Base-by-base conservation (phyloP, 2,888 invertebrate genomes). In the Tolmerus cingulatus region DNA sequence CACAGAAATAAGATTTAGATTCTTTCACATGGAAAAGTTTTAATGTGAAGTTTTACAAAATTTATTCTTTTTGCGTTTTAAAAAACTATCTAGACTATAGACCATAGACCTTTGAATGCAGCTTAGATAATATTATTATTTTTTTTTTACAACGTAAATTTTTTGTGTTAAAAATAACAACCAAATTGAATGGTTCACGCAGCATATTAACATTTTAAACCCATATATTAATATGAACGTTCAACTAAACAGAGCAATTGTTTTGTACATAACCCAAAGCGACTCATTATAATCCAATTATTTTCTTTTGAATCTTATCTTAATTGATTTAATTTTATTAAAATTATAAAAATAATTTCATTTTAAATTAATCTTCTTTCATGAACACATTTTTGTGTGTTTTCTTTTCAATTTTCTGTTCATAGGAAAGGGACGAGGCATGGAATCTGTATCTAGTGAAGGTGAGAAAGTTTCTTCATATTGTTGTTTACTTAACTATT, bases 391-490 rank as follows among this genome's bases (percentile, higher is more conserved):
- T 88, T 88, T 89, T 79, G 89, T 89, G 88, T 88, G 85, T 88
- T 87, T 88, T 88, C 78, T 87, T 84, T 87, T 81, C 88, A 90
- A 66, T 88, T 90, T 90, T 90, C 90, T 90, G 90, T 90, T 90
- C 89, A 79, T 94, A 95, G 95, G 95, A 93, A 95, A 95, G 93
- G 94, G 94, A 93, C 94, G 95, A 92, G 94, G 95, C 92, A 94
- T 95, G 91, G 95, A 95, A 93, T 94, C 95, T 90, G 94, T 95
- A 91, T 94, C 95, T 90, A 95, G 95, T 89, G 95, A 95, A 95
- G 95, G 95, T 95, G 95, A 94, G 95, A 91, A 89, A 81, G 82
- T 87, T 90, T 89, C 90, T 89, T 91, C 89, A 34, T 82, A 82
- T 66, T 82, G 66, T 88, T 89, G 84, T 90, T 89, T 88, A 87